Evolutionary conservation across 1,140 invertebrate species (phyloP).

Genomic region (Venturia canescens): DNA sequence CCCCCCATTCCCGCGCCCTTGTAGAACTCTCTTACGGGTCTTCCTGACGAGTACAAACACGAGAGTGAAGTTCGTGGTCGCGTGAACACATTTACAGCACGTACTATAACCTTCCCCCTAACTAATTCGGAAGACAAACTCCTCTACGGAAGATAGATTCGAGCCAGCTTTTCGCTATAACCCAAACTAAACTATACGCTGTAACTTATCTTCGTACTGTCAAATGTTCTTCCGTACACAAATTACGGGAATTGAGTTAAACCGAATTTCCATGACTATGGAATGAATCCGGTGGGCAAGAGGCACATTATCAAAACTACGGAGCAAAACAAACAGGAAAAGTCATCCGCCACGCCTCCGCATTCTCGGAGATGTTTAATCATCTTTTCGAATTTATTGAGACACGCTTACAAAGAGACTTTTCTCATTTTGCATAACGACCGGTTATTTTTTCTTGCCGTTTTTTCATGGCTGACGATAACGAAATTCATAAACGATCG

Average conservation of each 20-base stretch:
- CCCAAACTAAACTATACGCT: background rate
- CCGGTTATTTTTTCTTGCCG: no score
- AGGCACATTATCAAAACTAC: background rate
- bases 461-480: no score
- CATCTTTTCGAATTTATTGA: no score
- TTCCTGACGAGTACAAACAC: conserved; percentile 9
- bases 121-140: conserved; percentile 31
- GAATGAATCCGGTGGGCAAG: background rate
- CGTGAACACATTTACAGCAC: conserved; percentile 17
- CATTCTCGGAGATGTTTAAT: no score
- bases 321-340: background rate
- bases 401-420: no score
- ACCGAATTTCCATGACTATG: background rate
- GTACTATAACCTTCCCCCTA: background rate
- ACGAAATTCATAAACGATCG: no score
- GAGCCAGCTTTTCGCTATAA: background rate
- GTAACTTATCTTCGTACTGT: background rate
- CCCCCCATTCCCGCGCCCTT: no score
- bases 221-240: conserved; percentile 11
- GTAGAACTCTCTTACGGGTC: background rate
- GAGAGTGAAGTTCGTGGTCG: conserved; percentile 14
- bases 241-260: background rate
- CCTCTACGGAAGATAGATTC: conserved; percentile 15
- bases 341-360: no score
- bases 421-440: no score